Evolutionary conservation across 1,140 invertebrate genomes (phyloP).

Genomic region (Ceratina calcarata): DNA sequence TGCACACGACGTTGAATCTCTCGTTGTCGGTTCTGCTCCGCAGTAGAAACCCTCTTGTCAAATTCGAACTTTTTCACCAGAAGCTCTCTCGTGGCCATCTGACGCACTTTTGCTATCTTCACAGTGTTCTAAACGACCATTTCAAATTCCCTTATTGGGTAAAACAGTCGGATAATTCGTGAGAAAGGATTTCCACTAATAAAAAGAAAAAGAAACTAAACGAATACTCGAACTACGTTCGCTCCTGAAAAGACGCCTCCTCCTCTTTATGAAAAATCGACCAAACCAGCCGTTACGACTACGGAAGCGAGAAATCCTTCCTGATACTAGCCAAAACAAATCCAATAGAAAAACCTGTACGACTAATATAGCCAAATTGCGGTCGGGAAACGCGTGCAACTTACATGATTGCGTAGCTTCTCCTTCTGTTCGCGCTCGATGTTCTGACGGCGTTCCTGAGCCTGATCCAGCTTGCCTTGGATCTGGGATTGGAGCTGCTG

Average conservation of each 20-base stretch:
- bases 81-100: conserved; percentile 85
- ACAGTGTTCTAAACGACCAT: conserved; percentile 82
- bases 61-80: conserved; percentile 83
- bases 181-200: conserved; percentile 50
- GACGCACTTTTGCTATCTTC: conserved; percentile 87
- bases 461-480: conserved; percentile 87
- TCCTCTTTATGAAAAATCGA: not conserved
- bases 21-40: conserved; percentile 89
- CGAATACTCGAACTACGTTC: not conserved
- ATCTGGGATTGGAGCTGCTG: conserved; percentile 85
- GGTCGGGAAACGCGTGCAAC: conserved; percentile 67
- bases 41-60: conserved; percentile 82
- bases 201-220: not conserved
- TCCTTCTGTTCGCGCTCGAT: conserved; percentile 87
- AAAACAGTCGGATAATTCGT: conserved; percentile 15
- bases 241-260: too few species aligned
- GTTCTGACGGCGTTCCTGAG: conserved; percentile 85
- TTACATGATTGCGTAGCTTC: conserved; percentile 88
- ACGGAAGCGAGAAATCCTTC: conserved; percentile 45
- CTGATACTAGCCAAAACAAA: conserved; percentile 48
- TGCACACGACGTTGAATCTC: conserved; percentile 90
- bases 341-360: conserved; percentile 18
- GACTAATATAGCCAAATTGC: conserved; percentile 2
- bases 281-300: conserved; percentile 17
- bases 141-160: conserved; percentile 56